Evolutionary conservation across 2,888 invertebrate species (phyloP), one percentile per base, ranked within the genome.

Genomic region (Zele albiditarsus): DNA sequence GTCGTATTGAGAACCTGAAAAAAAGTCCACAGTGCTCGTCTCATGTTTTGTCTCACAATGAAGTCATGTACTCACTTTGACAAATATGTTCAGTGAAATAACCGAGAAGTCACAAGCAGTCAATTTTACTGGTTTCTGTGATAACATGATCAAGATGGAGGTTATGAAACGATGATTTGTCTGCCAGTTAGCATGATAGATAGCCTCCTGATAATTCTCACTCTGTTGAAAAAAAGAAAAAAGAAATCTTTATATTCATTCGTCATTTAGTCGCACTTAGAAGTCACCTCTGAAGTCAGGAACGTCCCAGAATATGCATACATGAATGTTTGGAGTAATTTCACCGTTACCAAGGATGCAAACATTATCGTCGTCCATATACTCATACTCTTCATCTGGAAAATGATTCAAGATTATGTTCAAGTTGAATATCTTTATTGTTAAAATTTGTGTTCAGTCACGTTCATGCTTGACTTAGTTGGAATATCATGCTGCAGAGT

Each of bases 401-500:
- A 2, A 65, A 33, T 33, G n/a, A 65, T 33, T 31, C n/a, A 5
- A 31, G 46, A 53, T 53, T 38, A 8, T 8, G 12, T 38, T 12
- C 12, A 12, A 8, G 6, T 53, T n/a, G 20, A 53, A 20, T n/a
- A 20, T 20, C 4, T 8, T n/a, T 16, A 10, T 23, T 53, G 38
- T 53, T 6, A 53, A 10, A n/a, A 20, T 20, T 14, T 53, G n/a
- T 53, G n/a, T n/a, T n/a, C 20, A 20, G 23, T 53, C 3, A 23
- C 16, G 6, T 20, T 46, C 23, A 20, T 69, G 83, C 83, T 77
- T 79, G 78, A 20, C 76, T 71, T 1, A 76, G 73, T 70, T 85
- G 82, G 65, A 81, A 86, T 53, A 86, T 78, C 20, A 82, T 42
- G 0, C 79, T 76, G 62, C 85, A 85, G 23, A 85, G 76, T 0